phyloP scores from a whole-genome alignment of 2,797 vertebrate genomes.

The Ctenosaura bakeri region DNA sequence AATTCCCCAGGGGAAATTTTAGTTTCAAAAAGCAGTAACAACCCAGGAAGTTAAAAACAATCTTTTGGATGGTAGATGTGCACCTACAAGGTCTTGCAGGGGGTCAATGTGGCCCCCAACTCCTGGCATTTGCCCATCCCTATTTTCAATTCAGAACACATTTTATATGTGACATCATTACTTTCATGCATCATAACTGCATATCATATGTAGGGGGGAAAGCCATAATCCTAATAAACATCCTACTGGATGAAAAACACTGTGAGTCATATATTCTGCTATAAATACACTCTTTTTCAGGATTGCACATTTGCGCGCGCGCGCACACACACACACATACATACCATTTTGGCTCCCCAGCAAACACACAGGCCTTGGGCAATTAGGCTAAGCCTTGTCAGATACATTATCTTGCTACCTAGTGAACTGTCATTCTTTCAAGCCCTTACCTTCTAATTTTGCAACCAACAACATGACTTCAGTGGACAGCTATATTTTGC shows the following conservation, averaged over 20 bases:
- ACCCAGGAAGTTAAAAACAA: too few species aligned
- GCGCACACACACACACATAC: neutral
- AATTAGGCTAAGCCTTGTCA: neutral
- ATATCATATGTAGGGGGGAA: neutral
- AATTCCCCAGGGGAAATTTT: too few species aligned
- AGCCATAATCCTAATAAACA: neutral
- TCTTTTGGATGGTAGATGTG: too few species aligned
- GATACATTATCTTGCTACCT: neutral
- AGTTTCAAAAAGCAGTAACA: too few species aligned
- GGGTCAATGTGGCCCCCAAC: too few species aligned
- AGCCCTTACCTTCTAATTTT: neutral
- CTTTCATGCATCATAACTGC: neutral
- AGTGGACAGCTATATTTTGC: neutral
- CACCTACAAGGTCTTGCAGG: too few species aligned
- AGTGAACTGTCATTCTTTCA: neutral
- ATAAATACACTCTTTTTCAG: neutral
- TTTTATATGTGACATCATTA: neutral
- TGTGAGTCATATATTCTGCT: neutral
- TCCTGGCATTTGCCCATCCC: too few species aligned
- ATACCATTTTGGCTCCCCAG: neutral
- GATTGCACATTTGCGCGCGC: too few species aligned
- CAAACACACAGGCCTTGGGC: neutral
- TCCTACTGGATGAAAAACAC: neutral
- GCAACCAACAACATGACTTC: neutral
- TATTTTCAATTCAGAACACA: neutral